These are phyloP conservation scores for Trissoscelio sp. DNA, from an alignment of 2,888 invertebrate species.

Conservation along the genomic window DNA sequence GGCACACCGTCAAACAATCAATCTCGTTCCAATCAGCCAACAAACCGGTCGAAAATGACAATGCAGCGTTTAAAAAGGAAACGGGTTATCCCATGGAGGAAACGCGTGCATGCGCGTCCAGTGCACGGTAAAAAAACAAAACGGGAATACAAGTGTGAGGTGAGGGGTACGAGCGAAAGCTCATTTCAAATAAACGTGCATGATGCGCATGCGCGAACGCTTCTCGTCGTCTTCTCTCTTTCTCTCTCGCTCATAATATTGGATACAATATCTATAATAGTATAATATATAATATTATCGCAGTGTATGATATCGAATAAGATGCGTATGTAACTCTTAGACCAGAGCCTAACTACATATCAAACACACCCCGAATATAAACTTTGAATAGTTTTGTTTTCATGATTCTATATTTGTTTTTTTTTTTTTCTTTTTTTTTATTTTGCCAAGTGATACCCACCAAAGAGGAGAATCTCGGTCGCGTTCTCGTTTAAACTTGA, in stretches of 20 bases:
- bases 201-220: constrained; percentile 25
- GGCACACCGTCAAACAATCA: constrained; percentile 54
- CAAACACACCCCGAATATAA: constrained; percentile 79
- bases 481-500: constrained; percentile 17
- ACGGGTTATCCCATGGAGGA: constrained; percentile 27
- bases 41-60: constrained; percentile 69
- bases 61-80: constrained; percentile 63
- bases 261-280: constrained; percentile 71
- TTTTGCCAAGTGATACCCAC: constrained; percentile 77
- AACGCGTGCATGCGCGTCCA: constrained; percentile 21
- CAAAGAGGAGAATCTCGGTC: constrained; percentile 66
- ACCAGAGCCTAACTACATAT: constrained; percentile 71
- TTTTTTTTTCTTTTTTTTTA: no score
- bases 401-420: constrained; percentile 24
- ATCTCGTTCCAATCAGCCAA: constrained; percentile 66
- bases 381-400: constrained; percentile 76
- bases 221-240: constrained; percentile 59
- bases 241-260: constrained; percentile 70
- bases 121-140: not conserved
- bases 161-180: not conserved
- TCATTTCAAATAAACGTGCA: not conserved
- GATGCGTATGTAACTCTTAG: constrained; percentile 66
- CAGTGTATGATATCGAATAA: constrained; percentile 71
- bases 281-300: constrained; percentile 71
- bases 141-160: no score